Conservation (phyloP, 2,113 vertebrate genomes). For the Lampris megalopsis region DNA sequence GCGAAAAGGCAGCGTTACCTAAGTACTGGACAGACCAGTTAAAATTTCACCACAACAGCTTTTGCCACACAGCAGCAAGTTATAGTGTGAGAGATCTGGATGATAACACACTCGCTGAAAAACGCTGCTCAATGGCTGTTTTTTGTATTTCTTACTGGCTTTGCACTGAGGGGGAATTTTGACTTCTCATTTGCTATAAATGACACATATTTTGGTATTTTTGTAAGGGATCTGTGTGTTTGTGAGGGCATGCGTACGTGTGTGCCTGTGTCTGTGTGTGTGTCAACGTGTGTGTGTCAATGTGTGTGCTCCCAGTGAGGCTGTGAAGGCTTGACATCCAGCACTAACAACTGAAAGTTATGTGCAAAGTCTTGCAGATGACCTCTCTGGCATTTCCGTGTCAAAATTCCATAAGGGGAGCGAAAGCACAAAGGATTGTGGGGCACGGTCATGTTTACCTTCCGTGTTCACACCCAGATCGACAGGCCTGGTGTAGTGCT, state of each 20-base stretch:
- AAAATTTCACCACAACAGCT: conserved; percentile 77
- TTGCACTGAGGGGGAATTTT: conserved; percentile 25
- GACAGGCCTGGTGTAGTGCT: conserved; percentile 55
- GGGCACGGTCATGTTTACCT: conserved; percentile 71
- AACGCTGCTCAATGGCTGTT: conserved; percentile 35
- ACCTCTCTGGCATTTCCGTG: conserved; percentile 69
- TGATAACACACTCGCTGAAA: conserved; percentile 28
- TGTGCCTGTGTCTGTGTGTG: neutral
- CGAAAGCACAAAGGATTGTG: conserved; percentile 66
- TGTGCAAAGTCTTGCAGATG: conserved; percentile 49
- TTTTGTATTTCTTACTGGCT: conserved; percentile 22
- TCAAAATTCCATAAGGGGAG: conserved; percentile 64
- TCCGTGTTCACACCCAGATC: conserved; percentile 67
- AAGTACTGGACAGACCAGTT: conserved; percentile 78
- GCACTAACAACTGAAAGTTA: conserved; percentile 41
- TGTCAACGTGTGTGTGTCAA: neutral
- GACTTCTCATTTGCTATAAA: conserved; percentile 26
- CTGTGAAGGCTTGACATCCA: conserved; percentile 11
- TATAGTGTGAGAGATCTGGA: conserved; percentile 64
- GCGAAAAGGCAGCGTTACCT: conserved; percentile 59
- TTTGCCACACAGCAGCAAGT: conserved; percentile 46
- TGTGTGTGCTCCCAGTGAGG: neutral
- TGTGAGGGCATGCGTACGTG: neutral
- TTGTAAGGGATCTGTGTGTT: neutral
- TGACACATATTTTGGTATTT: neutral